Evolutionary conservation across 1,140 invertebrate genomes (phyloP).

Genomic region (Pseudomyrmex concolor): DNA sequence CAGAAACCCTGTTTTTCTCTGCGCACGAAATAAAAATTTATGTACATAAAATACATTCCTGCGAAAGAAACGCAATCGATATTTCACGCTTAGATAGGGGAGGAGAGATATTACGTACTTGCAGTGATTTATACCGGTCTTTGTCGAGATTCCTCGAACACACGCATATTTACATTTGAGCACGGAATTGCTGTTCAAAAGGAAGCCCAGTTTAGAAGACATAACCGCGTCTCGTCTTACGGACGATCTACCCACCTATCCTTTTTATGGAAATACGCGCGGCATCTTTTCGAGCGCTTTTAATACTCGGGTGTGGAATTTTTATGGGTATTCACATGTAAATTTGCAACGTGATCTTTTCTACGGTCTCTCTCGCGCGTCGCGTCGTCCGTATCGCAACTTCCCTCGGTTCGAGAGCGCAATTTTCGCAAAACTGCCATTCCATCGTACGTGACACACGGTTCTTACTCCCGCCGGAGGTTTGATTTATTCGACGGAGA

Average conservation of each 20-base stretch:
- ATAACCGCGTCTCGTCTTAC: no score
- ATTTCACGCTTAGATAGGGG: no score
- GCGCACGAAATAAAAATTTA: neutral
- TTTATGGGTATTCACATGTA: slow-evolving; percentile 52
- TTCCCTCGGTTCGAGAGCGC: slow-evolving; percentile 1
- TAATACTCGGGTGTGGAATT: slow-evolving; percentile 35
- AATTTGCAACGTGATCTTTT: slow-evolving; percentile 50
- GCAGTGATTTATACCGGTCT: slow-evolving; percentile 5
- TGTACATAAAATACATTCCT: neutral
- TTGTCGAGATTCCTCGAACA: neutral
- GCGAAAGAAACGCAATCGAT: neutral
- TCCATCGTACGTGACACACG: neutral
- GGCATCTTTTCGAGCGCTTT: slow-evolving; percentile 19
- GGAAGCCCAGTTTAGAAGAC: slow-evolving; percentile 2
- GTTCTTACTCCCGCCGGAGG: neutral
- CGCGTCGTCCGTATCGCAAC: neutral
- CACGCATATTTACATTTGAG: slow-evolving; percentile 31
- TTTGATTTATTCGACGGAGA: slow-evolving; percentile 53
- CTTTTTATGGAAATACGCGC: slow-evolving; percentile 34
- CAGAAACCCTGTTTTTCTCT: no score
- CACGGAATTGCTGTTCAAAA: neutral
- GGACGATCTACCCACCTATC: slow-evolving; percentile 15
- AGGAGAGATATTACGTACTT: neutral
- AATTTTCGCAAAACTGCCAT: slow-evolving; percentile 56
- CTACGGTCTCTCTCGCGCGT: slow-evolving; percentile 9